Evolutionary conservation across 2,888 invertebrate species (phyloP).

Genomic region (Ichneumon xanthorius): DNA sequence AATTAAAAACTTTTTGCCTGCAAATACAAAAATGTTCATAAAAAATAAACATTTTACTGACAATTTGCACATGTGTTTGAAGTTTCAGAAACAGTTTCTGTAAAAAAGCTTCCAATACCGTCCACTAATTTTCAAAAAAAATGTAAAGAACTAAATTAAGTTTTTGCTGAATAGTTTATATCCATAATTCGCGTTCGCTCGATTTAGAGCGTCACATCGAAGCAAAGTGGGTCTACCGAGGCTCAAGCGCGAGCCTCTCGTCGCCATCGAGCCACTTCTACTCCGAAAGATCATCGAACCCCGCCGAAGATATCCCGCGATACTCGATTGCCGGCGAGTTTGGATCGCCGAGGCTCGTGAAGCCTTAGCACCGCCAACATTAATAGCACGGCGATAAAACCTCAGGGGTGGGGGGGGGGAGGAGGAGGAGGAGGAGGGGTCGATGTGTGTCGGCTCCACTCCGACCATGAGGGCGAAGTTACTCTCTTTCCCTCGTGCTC

Average conservation of each 20-base stretch:
- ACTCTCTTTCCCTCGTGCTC: slow-evolving; percentile 16
- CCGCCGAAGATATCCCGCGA: slow-evolving; percentile 13
- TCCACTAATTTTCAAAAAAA: no score
- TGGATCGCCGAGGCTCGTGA: slow-evolving; percentile 51
- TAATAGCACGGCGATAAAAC: slow-evolving; percentile 65
- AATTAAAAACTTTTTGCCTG: no score
- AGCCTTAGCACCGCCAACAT: slow-evolving; percentile 59
- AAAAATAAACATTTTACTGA: no score
- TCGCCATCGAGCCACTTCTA: slow-evolving; percentile 17
- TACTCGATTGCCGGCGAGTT: slow-evolving; percentile 33
- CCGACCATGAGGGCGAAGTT: slow-evolving; percentile 31
- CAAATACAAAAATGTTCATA: no score
- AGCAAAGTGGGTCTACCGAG: slow-evolving; percentile 17
- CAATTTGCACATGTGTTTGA: no score
- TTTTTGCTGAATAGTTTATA: neutral
- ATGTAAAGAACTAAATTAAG: neutral
- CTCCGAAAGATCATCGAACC: slow-evolving; percentile 11
- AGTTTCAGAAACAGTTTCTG: no score
- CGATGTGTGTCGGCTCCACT: slow-evolving; percentile 37
- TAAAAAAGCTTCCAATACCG: no score
- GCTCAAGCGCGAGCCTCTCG: slow-evolving; percentile 7
- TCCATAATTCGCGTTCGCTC: slow-evolving; percentile 4
- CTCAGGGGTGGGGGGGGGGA: neutral
- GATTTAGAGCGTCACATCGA: slow-evolving; percentile 30
- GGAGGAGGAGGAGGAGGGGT: neutral